phyloP scores from a whole-genome alignment of 53 echinoderm and acorn worm species.

The Patiria pectinifera region DNA sequence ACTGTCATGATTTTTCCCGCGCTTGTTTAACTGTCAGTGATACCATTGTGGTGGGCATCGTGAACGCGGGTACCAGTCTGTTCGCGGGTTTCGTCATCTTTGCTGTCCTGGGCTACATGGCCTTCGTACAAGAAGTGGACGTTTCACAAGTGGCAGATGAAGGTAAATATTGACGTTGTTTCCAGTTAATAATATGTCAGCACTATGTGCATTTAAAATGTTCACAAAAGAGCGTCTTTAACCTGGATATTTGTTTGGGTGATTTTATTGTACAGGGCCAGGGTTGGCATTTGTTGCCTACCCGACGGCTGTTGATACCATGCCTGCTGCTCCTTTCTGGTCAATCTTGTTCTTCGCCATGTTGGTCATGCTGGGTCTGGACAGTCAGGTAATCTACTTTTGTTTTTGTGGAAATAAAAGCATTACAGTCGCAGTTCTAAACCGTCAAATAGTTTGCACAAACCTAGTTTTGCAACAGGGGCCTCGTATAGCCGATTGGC shows the following conservation, averaged over 20 bases:
- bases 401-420: too few relatives aligned
- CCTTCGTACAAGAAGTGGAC: constrained; percentile 69
- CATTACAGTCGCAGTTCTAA: too few relatives aligned
- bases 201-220: too few relatives aligned
- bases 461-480: too few relatives aligned
- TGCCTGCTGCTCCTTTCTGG: constrained; percentile 92
- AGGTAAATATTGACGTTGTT: constrained; percentile 54
- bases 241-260: too few relatives aligned
- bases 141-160: constrained; percentile 84
- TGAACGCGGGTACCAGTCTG: constrained; percentile 94
- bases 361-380: constrained; percentile 94
- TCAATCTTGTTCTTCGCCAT: constrained; percentile 90
- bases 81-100: constrained; percentile 98
- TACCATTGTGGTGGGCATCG: constrained; percentile 88
- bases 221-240: too few relatives aligned
- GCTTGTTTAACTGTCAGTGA: constrained; percentile 66
- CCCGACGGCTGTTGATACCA: constrained; percentile 92
- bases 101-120: constrained; percentile 91
- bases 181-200: not conserved
- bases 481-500: too few relatives aligned
- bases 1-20: not conserved
- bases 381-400: constrained; percentile 79
- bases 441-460: too few relatives aligned
- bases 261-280: constrained; percentile 67
- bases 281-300: constrained; percentile 92